Evolutionary conservation across 1,140 invertebrate species (phyloP).

Genomic region (Eurosta solidaginis): DNA sequence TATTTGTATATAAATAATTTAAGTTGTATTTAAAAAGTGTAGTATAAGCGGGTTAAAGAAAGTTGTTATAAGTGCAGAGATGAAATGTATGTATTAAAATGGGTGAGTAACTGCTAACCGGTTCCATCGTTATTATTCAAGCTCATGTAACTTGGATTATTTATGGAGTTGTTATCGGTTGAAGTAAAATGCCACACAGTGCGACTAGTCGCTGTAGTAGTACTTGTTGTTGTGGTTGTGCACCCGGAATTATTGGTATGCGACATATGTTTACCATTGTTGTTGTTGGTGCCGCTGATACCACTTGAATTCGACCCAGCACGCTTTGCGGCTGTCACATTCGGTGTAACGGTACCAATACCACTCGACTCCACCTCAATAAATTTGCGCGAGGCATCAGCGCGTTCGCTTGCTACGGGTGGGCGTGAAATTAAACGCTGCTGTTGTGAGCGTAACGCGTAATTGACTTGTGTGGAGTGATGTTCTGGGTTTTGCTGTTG

Average conservation of each 20-base stretch:
- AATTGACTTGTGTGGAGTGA: slow-evolving; percentile 13
- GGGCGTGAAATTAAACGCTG: slow-evolving; percentile 37
- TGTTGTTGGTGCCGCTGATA: slow-evolving; percentile 30
- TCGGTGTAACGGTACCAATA: neutral
- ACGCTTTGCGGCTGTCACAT: neutral
- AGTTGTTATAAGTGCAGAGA: too few species aligned
- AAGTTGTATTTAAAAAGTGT: neutral
- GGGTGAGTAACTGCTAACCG: slow-evolving; percentile 36
- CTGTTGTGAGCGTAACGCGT: slow-evolving; percentile 37
- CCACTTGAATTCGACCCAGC: slow-evolving; percentile 31
- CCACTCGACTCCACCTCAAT: slow-evolving; percentile 51
- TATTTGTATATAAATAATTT: neutral
- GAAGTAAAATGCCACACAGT: slow-evolving; percentile 57
- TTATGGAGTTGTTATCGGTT: slow-evolving; percentile 56
- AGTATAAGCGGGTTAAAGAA: neutral
- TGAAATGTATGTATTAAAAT: neutral
- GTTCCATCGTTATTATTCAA: slow-evolving; percentile 57
- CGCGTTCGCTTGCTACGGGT: slow-evolving; percentile 43
- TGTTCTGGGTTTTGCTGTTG: slow-evolving; percentile 35
- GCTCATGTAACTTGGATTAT: slow-evolving; percentile 60
- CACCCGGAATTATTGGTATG: slow-evolving; percentile 30
- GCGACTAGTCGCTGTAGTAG: slow-evolving; percentile 42
- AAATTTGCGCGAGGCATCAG: slow-evolving; percentile 49
- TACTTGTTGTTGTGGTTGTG: slow-evolving; percentile 22
- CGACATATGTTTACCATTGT: slow-evolving; percentile 33